Base-by-base conservation (phyloP, 53 echinoderm and acorn worm species). In the Crossaster papposus region DNA sequence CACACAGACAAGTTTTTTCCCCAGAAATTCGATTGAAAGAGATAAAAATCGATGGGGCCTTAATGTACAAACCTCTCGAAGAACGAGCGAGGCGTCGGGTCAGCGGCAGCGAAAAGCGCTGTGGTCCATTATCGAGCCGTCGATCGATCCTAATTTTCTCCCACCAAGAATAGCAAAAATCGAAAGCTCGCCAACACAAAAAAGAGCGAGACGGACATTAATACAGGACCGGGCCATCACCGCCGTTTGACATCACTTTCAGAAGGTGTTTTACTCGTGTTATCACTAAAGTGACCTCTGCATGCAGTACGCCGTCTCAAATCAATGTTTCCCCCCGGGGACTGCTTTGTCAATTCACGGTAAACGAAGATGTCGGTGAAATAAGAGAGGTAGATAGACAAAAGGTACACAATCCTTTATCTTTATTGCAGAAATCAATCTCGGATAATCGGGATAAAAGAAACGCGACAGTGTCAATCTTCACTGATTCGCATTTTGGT, bases 241-340 rank as follows among this genome's bases (percentile, higher is more conserved):
- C 24, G 71, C 71, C 2, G 71, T 64, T 28, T 30, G 71, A 70
- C 28, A 28, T n/a, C 71, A 26, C 31, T 58, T 58, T 58, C 17
- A 58, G 58, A 8, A 11, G 58, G 58, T 58, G 0, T 2, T 11
- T 58, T 17, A 58, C 75, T 35, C 75, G 75, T 34, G 24, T 35
- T 35, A 71, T 71, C n/a, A 71, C 71, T 74, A 1, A 74, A 36
- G 0, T 33, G 14, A 74, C 31, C 30, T 23, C 7, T n/a, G n/a
- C n/a, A n/a, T n/a, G n/a, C n/a, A n/a, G 51, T 23, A 32, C n/a
- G 12, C n/a, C 11, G 51, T 50, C 51, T 22, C 32, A 50, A 78
- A 51, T 78, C 79, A 28, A 78, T 78, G 79, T 78, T n/a, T 17
- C n/a, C 79, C 79, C 51, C 26, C 14, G 44, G 44, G 79, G 26